Conservation (phyloP, 2,888 invertebrate genomes). For the Tetropium fuscum region DNA sequence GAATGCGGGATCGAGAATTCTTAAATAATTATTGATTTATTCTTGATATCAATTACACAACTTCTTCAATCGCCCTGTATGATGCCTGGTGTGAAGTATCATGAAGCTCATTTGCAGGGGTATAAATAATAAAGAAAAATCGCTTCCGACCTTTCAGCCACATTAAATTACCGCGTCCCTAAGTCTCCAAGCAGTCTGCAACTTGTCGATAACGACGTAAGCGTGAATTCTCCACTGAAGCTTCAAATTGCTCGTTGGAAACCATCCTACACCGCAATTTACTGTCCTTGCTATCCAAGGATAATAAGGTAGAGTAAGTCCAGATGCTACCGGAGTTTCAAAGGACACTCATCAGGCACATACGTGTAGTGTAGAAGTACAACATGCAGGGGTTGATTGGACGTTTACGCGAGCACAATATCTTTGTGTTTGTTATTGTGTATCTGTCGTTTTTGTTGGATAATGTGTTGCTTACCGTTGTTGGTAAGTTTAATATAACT, state of each 20-base stretch:
- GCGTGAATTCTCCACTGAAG: slow-evolving; percentile 46
- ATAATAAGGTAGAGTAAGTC: slow-evolving; percentile 42
- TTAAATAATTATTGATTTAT: no score
- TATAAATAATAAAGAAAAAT: no score
- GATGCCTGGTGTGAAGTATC: no score
- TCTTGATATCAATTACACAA: no score
- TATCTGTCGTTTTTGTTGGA: slow-evolving; percentile 85
- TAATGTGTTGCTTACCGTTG: slow-evolving; percentile 88
- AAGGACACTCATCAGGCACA: slow-evolving; percentile 34
- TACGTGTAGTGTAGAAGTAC: slow-evolving; percentile 15
- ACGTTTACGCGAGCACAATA: slow-evolving; percentile 45
- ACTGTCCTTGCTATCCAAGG: slow-evolving; percentile 37
- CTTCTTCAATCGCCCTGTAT: no score
- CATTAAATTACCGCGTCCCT: no score
- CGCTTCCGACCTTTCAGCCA: no score
- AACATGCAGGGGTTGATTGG: slow-evolving; percentile 31
- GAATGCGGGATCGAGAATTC: no score
- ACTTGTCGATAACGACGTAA: slow-evolving; percentile 47
- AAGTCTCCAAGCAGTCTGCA: slow-evolving; percentile 10
- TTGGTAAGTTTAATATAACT: slow-evolving; percentile 75
- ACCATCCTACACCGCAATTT: slow-evolving; percentile 38
- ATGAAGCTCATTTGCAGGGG: no score
- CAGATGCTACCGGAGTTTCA: slow-evolving; percentile 43
- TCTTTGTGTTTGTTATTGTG: slow-evolving; percentile 70
- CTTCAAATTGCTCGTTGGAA: slow-evolving; percentile 47